These are phyloP conservation scores for Corythucha ciliata DNA, from an alignment of 2,888 invertebrate genomes.

Conservation along the genomic window DNA sequence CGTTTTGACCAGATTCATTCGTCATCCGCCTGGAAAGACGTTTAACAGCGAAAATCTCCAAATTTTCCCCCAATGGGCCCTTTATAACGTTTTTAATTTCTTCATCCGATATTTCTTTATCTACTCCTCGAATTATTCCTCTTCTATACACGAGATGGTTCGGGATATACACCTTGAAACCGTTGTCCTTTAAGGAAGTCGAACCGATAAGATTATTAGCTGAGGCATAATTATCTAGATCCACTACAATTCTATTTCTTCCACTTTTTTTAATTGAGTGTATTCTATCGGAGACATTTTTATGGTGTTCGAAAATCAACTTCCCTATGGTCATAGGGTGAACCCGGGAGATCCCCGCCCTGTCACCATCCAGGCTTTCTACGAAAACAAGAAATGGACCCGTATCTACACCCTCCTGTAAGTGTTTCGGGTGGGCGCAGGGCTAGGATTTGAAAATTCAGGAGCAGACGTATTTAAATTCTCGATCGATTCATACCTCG, in stretches of 20 bases:
- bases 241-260: background rate
- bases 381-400: too few relatives aligned
- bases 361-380: too few relatives aligned
- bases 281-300: too few relatives aligned
- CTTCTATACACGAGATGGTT: background rate
- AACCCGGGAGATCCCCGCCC: too few relatives aligned
- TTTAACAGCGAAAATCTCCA: background rate
- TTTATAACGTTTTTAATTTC: background rate
- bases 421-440: too few relatives aligned
- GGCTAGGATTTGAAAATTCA: too few relatives aligned
- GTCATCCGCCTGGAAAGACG: background rate
- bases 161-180: background rate
- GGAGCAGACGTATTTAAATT: too few relatives aligned
- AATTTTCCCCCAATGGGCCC: background rate
- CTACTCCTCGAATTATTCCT: background rate
- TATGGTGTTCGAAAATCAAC: too few relatives aligned
- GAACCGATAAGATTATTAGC: slow-evolving; percentile 4
- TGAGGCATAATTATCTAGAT: background rate
- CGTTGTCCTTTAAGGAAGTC: background rate
- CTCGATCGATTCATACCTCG: too few relatives aligned
- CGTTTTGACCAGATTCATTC: too few relatives aligned
- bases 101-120: background rate
- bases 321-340: too few relatives aligned
- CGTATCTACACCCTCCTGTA: too few relatives aligned
- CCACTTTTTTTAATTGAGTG: slow-evolving; percentile 5